Percentiles rank a stretch among this genome's conserved stretches.
Conservation (phyloP, 2,113 vertebrate genomes). For the Erinaceus europaeus region DNA sequence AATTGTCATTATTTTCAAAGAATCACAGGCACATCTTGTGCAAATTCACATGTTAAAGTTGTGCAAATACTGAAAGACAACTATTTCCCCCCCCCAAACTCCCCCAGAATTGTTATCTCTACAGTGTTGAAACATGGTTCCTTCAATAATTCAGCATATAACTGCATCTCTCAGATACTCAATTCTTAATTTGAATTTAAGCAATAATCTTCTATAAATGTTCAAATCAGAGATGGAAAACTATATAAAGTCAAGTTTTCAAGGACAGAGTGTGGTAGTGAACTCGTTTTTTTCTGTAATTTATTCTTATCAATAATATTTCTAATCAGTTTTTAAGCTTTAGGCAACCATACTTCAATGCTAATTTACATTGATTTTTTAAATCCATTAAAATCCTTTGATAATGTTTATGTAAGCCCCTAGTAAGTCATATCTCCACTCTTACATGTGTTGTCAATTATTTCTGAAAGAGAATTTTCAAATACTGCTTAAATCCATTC, state of each 20-base stretch:
- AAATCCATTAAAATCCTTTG: not conserved
- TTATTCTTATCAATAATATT: not conserved
- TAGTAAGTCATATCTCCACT: not conserved
- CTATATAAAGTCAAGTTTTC: not conserved
- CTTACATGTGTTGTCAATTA: not conserved
- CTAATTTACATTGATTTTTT: constrained; percentile 11
- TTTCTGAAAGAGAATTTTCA: constrained; percentile 25
- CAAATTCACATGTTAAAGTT: not conserved
- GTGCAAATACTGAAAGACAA: not conserved
- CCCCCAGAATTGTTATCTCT: not conserved
- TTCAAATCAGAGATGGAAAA: not conserved
- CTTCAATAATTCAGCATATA: not conserved
- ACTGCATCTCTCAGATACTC: not conserved
- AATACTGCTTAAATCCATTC: constrained; percentile 42
- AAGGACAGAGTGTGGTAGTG: not conserved
- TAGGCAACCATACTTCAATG: not conserved
- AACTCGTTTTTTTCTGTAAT: not conserved
- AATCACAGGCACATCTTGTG: not conserved
- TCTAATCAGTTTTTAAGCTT: not conserved
- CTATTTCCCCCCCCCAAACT: not conserved
- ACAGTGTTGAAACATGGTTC: not conserved
- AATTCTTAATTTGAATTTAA: not conserved
- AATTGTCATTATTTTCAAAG: not conserved
- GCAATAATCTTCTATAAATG: not conserved
- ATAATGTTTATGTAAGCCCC: constrained; percentile 8